Evolutionary conservation across 2,113 vertebrate species (phyloP).

Genomic region (Donacobius atricapilla): DNA sequence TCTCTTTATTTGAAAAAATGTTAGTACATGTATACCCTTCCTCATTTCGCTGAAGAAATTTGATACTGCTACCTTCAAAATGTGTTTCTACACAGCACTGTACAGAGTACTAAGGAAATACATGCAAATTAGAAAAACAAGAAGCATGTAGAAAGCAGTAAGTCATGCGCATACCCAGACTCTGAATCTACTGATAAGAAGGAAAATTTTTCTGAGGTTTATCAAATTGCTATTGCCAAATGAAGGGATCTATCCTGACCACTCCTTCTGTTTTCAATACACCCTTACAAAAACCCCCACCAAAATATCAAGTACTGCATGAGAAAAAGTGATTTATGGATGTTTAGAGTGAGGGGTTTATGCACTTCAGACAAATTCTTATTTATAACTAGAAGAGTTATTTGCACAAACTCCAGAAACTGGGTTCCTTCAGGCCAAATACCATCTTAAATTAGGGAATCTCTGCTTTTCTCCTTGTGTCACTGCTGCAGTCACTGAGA

Average conservation of each 20-base stretch:
- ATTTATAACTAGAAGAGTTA: background rate
- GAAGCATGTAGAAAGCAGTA: background rate
- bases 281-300: accelerated
- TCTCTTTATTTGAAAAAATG: background rate
- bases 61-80: background rate
- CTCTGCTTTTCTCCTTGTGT: background rate
- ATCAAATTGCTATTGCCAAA: background rate
- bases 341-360: background rate
- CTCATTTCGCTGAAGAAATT: background rate
- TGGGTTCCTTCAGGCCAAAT: background rate
- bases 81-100: background rate
- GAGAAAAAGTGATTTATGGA: background rate
- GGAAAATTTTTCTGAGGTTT: background rate
- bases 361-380: background rate
- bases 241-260: background rate
- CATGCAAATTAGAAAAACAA: background rate
- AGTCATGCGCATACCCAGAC: background rate
- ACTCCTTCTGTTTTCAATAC: background rate
- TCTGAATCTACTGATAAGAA: background rate
- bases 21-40: background rate
- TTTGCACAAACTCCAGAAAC: background rate
- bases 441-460: background rate
- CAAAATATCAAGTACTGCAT: accelerated
- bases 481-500: background rate
- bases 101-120: background rate